phyloP scores from a whole-genome alignment of 2,113 vertebrate genomes.

The Kryptolebias marmoratus region DNA sequence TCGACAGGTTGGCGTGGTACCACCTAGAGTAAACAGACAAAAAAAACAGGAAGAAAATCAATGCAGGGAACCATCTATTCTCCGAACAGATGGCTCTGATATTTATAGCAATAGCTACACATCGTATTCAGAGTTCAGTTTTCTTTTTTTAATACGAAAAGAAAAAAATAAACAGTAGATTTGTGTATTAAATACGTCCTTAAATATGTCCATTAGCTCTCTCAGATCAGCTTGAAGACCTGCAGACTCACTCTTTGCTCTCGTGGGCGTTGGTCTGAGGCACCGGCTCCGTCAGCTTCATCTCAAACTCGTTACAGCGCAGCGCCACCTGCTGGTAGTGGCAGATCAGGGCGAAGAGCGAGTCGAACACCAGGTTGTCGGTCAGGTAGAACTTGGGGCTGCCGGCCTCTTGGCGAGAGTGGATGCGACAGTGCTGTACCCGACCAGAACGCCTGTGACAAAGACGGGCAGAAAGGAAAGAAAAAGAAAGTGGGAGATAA shows the following conservation, averaged over 20 bases:
- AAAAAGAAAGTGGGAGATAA: neutral
- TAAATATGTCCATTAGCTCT: no score
- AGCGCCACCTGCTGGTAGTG: constrained; percentile 98
- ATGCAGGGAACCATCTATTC: no score
- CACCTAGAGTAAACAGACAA: constrained; percentile 79
- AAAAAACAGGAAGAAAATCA: neutral
- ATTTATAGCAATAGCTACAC: no score
- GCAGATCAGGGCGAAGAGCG: constrained; percentile 95
- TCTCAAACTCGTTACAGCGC: constrained; percentile 98
- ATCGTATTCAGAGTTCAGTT: no score
- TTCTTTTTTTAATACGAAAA: no score
- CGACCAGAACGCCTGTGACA: constrained; percentile 91
- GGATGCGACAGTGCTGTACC: constrained; percentile 97
- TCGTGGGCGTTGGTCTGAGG: constrained; percentile 98
- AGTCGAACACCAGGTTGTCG: constrained; percentile 97
- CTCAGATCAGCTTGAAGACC: no score
- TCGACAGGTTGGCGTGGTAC: constrained; percentile 94
- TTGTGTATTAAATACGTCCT: no score
- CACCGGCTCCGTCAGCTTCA: constrained; percentile 96
- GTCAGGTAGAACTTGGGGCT: constrained; percentile 99
- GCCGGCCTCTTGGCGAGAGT: constrained; percentile 95
- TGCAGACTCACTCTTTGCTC: constrained; percentile 93
- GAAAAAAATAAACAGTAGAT: no score
- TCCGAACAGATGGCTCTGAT: no score
- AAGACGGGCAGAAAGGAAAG: neutral